phyloP scores from a whole-genome alignment of 2,797 vertebrate species.

The Masticophis lateralis region DNA sequence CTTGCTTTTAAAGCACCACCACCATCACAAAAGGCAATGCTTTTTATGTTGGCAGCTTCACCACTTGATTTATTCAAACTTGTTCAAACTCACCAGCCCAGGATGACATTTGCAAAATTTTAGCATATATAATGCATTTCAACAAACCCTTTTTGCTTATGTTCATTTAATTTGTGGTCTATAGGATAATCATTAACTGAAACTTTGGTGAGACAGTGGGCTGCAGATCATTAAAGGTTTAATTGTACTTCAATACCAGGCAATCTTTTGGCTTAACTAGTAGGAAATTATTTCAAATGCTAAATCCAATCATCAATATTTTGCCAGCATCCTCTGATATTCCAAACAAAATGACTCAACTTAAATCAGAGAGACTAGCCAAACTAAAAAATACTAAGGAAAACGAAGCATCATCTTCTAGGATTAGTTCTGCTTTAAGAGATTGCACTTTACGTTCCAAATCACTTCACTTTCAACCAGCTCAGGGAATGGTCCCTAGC shows the following conservation, averaged over 20 bases:
- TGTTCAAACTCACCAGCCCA: not conserved
- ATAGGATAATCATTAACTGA: not conserved
- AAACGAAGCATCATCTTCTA: not conserved
- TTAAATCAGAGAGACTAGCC: not conserved
- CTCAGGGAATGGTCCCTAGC: not conserved
- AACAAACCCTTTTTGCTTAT: not conserved
- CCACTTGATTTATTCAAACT: not conserved
- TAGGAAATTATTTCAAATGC: not conserved
- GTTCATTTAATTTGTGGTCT: not conserved
- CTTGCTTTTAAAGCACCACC: not conserved
- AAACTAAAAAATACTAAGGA: not conserved
- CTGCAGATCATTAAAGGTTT: not conserved
- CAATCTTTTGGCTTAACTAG: not conserved
- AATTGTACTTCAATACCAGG: not conserved
- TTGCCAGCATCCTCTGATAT: conserved; percentile 9
- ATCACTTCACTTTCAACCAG: conserved; percentile 1
- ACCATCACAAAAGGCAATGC: not conserved
- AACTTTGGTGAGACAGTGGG: not conserved
- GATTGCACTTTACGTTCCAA: conserved; percentile 30
- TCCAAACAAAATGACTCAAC: not conserved
- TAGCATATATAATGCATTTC: not conserved
- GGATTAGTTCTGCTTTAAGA: conserved; percentile 12
- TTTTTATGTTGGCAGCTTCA: not conserved
- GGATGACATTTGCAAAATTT: not conserved
- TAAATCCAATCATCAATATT: not conserved